A percentile compares a stretch with the other conserved stretches of the same genome.
phyloP scores from a whole-genome alignment of 1,140 invertebrate genomes.

The Thalassaphorura encarpata region DNA sequence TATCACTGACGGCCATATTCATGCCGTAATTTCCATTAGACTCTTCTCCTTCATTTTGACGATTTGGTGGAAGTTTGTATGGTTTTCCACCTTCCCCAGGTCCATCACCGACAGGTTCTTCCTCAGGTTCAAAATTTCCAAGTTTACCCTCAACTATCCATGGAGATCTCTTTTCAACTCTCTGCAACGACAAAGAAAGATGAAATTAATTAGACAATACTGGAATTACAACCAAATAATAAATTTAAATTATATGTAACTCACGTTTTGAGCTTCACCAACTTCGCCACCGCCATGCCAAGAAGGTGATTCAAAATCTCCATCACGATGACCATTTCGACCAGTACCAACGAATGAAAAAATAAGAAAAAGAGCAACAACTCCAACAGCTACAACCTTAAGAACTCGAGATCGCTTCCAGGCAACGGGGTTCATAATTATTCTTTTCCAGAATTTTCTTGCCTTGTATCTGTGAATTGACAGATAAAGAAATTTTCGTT shows the following conservation, averaged over 20 bases:
- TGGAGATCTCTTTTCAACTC: slow-evolving; percentile 22
- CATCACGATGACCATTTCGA: slow-evolving; percentile 1
- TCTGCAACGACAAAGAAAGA: too few relatives aligned
- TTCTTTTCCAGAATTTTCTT: background rate
- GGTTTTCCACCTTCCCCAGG: slow-evolving; percentile 76
- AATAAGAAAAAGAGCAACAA: slow-evolving; percentile 22
- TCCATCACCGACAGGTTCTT: slow-evolving; percentile 49
- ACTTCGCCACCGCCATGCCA: background rate
- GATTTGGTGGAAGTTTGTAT: slow-evolving; percentile 57
- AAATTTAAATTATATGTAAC: background rate
- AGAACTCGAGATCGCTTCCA: slow-evolving; percentile 28
- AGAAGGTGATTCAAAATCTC: too few relatives aligned
- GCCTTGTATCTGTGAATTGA: too few relatives aligned
- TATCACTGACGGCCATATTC: slow-evolving; percentile 94
- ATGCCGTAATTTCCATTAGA: slow-evolving; percentile 86
- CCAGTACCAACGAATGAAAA: slow-evolving; percentile 22
- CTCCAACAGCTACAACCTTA: slow-evolving; percentile 17
- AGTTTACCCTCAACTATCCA: slow-evolving; percentile 38
- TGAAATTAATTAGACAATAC: background rate
- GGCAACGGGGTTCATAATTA: slow-evolving; percentile 30
- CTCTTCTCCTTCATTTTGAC: slow-evolving; percentile 62
- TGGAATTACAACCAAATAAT: background rate
- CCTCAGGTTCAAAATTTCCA: slow-evolving; percentile 46
- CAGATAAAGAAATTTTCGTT: too few relatives aligned
- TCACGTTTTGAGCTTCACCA: background rate